Evolutionary conservation across 2,113 vertebrate species (phyloP), one percentile per base, ranked within the genome.

Genomic region (Tetrao urogallus): DNA sequence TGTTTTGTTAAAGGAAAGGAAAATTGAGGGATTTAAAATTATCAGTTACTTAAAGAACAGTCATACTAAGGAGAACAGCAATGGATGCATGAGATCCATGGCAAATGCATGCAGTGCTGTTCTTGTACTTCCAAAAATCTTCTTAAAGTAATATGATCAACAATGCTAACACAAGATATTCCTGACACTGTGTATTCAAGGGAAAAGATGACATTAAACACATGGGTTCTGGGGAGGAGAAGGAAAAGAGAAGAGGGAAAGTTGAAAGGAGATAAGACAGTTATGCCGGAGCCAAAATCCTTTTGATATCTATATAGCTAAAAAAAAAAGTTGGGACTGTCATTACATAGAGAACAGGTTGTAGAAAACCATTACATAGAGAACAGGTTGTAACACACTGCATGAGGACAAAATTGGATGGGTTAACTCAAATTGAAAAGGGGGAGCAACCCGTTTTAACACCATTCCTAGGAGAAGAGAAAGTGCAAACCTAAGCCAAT

Each of bases 311-410:
- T 84, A 63, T 64, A 28, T 45, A 75, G 48, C 25, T 15, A 74
- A 30, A 1, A 1, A 57, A 57, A 80, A 81, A 2, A 1, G 1
- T 22, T 75, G 24, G 2, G 18, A 50, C 11, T 50, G 28, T 3
- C 16, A 50, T 43, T 32, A 20, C 15, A 21, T 7, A 47, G 14
- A 17, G 67, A 54, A 30, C 1, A 14, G 60, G 19, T 34, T 71
- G 48, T 0, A 34, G 34, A 50, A 65, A 82, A 79, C 3, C 16
- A 50, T 43, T 32, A 20, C 15, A 21, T 7, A 47, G 14, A 17
- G 67, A 54, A 30, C 1, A 16, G 64, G 19, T 32, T 71, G 48
- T 0, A 0, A 7, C 21, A 21, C 21, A 71, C 16, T 10, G 11
- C 32, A 8, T 13, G 13, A 71, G 32, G 20, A 54, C 47, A 45